Conservation (phyloP, 2,113 vertebrate genomes). For the Tinamus guttatus region DNA sequence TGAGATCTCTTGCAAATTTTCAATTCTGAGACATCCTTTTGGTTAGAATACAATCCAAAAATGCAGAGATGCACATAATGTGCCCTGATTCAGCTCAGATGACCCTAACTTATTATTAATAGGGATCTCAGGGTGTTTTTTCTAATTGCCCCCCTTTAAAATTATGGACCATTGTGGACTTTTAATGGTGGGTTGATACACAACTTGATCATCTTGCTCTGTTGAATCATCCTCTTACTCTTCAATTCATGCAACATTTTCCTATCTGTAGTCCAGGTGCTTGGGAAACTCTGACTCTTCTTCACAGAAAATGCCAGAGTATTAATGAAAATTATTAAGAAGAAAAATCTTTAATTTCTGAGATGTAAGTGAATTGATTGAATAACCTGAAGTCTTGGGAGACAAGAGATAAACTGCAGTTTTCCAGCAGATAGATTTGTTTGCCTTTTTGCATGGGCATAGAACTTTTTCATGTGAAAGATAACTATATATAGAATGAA, state of each 20-base stretch:
- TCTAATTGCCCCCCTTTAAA: background rate
- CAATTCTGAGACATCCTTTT: background rate
- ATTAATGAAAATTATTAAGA: background rate
- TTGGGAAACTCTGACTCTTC: background rate
- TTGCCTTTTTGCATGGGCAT: background rate
- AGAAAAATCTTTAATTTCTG: background rate
- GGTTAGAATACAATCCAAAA: background rate
- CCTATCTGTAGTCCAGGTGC: background rate
- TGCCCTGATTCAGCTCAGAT: background rate
- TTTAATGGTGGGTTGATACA: background rate
- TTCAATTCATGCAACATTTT: background rate
- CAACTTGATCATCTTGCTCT: background rate
- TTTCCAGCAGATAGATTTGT: background rate
- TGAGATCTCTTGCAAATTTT: background rate
- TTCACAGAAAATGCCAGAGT: background rate
- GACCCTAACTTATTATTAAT: background rate
- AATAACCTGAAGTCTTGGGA: background rate
- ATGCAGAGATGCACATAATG: background rate
- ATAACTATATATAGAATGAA: background rate
- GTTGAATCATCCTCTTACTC: background rate
- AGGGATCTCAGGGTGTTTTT: background rate
- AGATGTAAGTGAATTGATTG: background rate
- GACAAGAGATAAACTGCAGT: background rate
- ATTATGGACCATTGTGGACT: background rate
- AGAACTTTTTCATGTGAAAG: background rate